Base-by-base conservation (phyloP, 1,140 invertebrate genomes). In the Propsilocerus akamusi region DNA sequence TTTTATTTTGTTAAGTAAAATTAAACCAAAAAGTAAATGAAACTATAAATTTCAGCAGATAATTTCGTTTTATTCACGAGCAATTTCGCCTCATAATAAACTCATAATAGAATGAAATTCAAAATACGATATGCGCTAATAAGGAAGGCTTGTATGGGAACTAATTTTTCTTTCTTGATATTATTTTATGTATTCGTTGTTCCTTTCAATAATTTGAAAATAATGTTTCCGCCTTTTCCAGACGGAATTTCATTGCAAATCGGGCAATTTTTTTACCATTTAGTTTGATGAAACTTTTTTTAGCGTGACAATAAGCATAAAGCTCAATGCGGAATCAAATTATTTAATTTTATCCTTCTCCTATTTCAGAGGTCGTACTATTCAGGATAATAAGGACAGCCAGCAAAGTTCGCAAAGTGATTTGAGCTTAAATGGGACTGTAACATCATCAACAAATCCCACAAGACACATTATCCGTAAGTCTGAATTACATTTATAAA, bases 331-430 rank as follows among this genome's bases (percentile, higher is more conserved):
- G 11, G 28, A 41, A 41, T 6, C 14, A 20, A 20, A 41, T 8
- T 30, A 10, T 30, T 10, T 10, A 10, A 30, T 30, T 30, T 41
- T 41, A 6, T 41, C 32, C 22, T 17, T 17, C 34, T 20, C 10
- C 17, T 20, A 17, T 14, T 14, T 17, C 32, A 3, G 6, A 30
- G 6, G 20, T 37, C 14, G n/a, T 7, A 37, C 17, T 41, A 41
- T 11, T 11, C 28, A 30, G 28, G 28, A 30, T 11, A 41, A 41
- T 51, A 64, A 64, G 55, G 62, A 64, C 52, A 62, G 58, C 53
- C 62, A 65, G 50, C 62, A 63, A 53, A 63, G 62, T 50, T 64
- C 63, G n/a, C 59, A 64, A 47, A 64, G 58, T 46, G 63, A 65
- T 51, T 50, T 65, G 25, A 64, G 60, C 48, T 51, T 62, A 24